phyloP scores from a whole-genome alignment of 2,888 invertebrate species.

The Andrena trimmerana region DNA sequence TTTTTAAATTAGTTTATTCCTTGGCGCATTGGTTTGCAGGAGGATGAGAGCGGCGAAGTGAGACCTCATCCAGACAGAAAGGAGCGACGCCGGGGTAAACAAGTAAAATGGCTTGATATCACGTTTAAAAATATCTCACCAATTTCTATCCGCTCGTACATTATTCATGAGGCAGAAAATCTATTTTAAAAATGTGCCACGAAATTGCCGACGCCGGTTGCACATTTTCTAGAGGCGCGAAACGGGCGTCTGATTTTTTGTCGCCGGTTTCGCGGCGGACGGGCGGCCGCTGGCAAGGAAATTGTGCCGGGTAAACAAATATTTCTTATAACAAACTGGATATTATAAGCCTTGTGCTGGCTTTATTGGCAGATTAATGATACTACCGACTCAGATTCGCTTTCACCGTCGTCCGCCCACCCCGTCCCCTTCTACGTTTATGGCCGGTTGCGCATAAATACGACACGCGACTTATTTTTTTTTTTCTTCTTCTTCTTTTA shows the following conservation, averaged over 20 bases:
- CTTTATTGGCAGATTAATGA: constrained; percentile 66
- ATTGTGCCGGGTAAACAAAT: constrained; percentile 55
- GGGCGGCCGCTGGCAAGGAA: constrained; percentile 20
- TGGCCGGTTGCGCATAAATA: constrained; percentile 58
- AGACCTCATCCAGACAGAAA: constrained; percentile 5
- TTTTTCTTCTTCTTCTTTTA: constrained; percentile 16
- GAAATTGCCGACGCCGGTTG: not conserved
- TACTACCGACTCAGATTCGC: constrained; percentile 67
- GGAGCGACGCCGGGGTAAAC: constrained; percentile 3
- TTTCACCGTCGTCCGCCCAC: constrained; percentile 66
- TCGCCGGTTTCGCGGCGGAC: not conserved
- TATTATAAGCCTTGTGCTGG: constrained; percentile 46
- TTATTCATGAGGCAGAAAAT: constrained; percentile 34
- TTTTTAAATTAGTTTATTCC: not conserved
- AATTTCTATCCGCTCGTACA: constrained; percentile 28
- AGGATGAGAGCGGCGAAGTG: not conserved
- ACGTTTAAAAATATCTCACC: constrained; percentile 34
- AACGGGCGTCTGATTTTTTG: not conserved
- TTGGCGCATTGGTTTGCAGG: not conserved
- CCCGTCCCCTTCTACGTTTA: constrained; percentile 58
- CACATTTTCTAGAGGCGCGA: not conserved
- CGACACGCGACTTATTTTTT: constrained; percentile 51
- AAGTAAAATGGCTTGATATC: constrained; percentile 29
- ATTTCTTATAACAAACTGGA: constrained; percentile 58
- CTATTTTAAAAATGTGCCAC: constrained; percentile 14